Evolutionary conservation across 2,113 vertebrate species (phyloP).

Genomic region (Onychostoma macrolepis): DNA sequence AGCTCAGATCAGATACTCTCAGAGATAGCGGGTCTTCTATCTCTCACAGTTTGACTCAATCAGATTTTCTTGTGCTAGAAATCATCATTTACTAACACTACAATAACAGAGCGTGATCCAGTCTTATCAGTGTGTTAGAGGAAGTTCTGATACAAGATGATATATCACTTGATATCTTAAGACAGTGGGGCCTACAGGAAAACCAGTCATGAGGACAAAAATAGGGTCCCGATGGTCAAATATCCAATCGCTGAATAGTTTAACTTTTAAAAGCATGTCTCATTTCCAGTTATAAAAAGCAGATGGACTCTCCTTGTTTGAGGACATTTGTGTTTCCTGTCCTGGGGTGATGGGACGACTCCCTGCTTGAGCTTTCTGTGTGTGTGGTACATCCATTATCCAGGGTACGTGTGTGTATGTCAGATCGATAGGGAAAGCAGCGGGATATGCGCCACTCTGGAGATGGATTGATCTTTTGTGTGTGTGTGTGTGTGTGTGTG

Average conservation of each 20-base stretch:
- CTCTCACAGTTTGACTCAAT: background rate
- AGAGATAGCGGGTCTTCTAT: background rate
- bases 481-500: background rate
- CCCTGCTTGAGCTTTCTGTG: background rate
- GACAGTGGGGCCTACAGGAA: background rate
- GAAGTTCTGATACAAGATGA: background rate
- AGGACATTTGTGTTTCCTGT: conserved; percentile 7
- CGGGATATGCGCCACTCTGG: background rate
- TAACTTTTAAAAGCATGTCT: background rate
- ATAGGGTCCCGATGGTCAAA: background rate
- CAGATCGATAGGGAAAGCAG: conserved; percentile 34
- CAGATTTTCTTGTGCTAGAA: background rate
- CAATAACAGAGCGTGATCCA: background rate
- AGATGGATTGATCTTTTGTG: conserved; percentile 21
- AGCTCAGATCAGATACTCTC: background rate
- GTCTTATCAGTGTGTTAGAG: background rate
- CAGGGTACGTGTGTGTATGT: conserved; percentile 6
- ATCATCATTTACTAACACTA: background rate
- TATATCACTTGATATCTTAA: background rate
- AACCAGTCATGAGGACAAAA: background rate
- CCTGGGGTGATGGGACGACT: background rate
- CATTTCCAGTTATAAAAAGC: background rate
- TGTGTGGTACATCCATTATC: conserved; percentile 25
- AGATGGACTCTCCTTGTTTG: conserved; percentile 5
- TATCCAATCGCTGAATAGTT: no score